phyloP scores from a whole-genome alignment of 2,113 vertebrate genomes.

The Clarias macrocephalus region DNA sequence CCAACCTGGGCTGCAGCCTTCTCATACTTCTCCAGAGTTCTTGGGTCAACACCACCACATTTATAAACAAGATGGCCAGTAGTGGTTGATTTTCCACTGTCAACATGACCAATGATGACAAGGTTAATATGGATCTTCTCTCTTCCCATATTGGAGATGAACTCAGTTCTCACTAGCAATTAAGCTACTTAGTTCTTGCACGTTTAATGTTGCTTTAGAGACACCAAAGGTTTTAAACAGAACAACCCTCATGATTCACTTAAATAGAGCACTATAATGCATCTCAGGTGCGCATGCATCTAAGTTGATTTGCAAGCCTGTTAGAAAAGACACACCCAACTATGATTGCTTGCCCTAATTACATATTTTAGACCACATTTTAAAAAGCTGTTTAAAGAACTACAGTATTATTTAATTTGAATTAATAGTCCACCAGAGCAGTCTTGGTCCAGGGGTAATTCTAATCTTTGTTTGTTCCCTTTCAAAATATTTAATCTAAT shows the following conservation, averaged over 20 bases:
- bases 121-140: constrained; percentile 75
- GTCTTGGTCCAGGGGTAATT: neutral
- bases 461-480: neutral
- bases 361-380: neutral
- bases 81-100: constrained; percentile 79
- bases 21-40: constrained; percentile 77
- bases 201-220: neutral
- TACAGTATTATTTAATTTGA: neutral
- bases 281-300: neutral
- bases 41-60: constrained; percentile 74
- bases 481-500: neutral
- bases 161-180: neutral
- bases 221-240: neutral
- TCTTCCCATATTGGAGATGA: constrained; percentile 54
- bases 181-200: neutral
- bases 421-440: neutral
- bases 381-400: neutral
- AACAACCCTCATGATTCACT: neutral
- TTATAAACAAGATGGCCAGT: constrained; percentile 78
- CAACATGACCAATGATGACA: constrained; percentile 79
- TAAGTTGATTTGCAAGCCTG: neutral
- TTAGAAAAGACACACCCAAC: neutral
- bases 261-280: constrained; percentile 15
- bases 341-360: neutral
- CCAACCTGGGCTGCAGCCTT: constrained; percentile 69